A percentile compares a stretch with the other conserved stretches of the same genome.
Evolutionary conservation across 2,113 vertebrate species (phyloP).

Genomic region (Phainopepla nitens): DNA sequence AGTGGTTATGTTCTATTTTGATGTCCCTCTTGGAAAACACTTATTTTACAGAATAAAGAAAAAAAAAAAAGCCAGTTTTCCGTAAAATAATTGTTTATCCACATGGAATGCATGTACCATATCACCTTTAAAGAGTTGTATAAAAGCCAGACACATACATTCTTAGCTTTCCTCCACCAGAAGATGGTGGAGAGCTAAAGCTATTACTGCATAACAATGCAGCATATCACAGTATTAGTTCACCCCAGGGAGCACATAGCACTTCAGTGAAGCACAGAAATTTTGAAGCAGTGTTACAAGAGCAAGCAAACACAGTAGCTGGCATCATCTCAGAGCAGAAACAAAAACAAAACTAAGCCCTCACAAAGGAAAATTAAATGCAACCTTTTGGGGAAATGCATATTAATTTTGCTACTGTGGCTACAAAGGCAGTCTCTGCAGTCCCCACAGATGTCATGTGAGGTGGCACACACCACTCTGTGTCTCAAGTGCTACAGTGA

Average conservation of each 20-base stretch:
- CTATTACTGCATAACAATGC: constrained; percentile 1
- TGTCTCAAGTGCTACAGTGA: background rate
- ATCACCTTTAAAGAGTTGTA: constrained; percentile 68
- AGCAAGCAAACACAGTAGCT: constrained; percentile 66
- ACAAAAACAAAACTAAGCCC: constrained; percentile 44
- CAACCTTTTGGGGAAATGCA: background rate
- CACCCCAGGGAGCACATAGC: constrained; percentile 29
- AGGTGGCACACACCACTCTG: background rate
- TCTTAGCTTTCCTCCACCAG: constrained; percentile 51
- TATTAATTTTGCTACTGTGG: background rate
- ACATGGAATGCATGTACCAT: constrained; percentile 56
- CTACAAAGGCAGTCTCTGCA: background rate
- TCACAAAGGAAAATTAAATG: constrained; percentile 9
- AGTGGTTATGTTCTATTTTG: background rate
- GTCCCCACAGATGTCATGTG: background rate
- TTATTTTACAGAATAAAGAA: background rate
- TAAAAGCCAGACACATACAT: constrained; percentile 54
- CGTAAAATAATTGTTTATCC: constrained; percentile 3
- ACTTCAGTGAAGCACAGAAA: constrained; percentile 62
- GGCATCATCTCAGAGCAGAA: constrained; percentile 42
- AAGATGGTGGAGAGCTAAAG: constrained; percentile 50
- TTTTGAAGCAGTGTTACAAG: constrained; percentile 63
- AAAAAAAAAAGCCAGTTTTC: background rate
- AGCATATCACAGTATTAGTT: constrained; percentile 26
- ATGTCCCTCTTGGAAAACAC: background rate